A percentile compares a stretch with the other conserved stretches of the same genome.
These are phyloP conservation scores for Enteromius mattozi DNA, from an alignment of 2,797 vertebrate genomes.

Conservation along the genomic window DNA sequence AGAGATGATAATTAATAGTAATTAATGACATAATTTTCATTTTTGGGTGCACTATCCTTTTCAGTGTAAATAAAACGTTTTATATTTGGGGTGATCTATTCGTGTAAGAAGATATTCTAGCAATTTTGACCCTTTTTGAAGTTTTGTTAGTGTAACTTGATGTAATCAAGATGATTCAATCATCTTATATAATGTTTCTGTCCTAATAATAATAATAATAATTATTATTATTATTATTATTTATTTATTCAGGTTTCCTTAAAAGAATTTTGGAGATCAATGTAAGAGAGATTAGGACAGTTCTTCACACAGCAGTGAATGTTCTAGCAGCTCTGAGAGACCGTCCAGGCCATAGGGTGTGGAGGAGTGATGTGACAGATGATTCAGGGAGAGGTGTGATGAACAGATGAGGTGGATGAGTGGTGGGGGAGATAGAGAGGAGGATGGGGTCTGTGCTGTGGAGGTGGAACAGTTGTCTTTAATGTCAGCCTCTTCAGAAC, in stretches of 20 bases:
- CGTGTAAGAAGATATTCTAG: not conserved
- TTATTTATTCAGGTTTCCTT: not conserved
- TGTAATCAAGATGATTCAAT: not conserved
- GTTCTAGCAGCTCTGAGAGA: constrained; percentile 20
- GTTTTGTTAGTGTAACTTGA: not conserved
- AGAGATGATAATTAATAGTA: not conserved
- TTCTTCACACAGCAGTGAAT: constrained; percentile 10
- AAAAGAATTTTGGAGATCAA: not conserved
- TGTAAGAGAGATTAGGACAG: not conserved
- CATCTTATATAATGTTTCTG: not conserved
- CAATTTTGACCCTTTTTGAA: not conserved
- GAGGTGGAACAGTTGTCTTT: constrained; percentile 22
- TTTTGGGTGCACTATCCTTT: not conserved
- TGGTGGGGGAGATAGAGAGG: constrained; percentile 25
- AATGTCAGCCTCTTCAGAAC: constrained; percentile 58
- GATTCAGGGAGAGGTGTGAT: constrained; percentile 41
- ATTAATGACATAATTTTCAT: not conserved
- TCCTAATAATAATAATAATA: too few species aligned
- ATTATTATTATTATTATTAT: too few species aligned
- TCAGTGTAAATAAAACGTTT: not conserved
- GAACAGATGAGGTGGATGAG: constrained; percentile 35
- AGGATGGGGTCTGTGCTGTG: constrained; percentile 15
- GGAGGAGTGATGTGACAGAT: constrained; percentile 38
- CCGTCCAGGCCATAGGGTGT: constrained; percentile 10
- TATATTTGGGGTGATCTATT: not conserved